Evolutionary conservation across 2,888 invertebrate species (phyloP), one percentile per base, ranked within the genome.

Genomic region (Hedychridium roseum): DNA sequence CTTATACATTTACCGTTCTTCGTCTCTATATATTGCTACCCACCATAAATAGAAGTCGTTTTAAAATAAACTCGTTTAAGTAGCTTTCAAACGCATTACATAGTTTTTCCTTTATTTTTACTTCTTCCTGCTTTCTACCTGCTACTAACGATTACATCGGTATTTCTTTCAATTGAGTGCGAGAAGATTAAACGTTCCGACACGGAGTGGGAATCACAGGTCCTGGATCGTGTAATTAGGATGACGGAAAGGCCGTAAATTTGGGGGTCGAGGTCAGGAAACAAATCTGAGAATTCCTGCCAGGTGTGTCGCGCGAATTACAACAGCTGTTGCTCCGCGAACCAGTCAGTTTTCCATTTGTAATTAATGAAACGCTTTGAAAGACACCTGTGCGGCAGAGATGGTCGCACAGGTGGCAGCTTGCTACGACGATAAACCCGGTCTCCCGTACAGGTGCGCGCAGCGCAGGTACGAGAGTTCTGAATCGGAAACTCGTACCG

Each of bases 361-460:
- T 70, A 71, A 71, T 71, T 71, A 71, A 71, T 68, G 71, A 69
- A 71, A 70, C 54, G 61, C 63, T 64, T 62, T 57, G 58, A 64
- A 61, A 64, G 69, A 72, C 72, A 72, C 72, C 72, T 72, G 72
- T 71, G 67, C 65, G 66, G 64, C 48, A n/a, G 27, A n/a, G 30
- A 6, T 5, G 36, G 37, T 9, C 51, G 60, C 64, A 71, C 70
- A 70, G 70, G 70, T 70, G 71, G 67, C 67, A 46, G 35, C 47
- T 38, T 48, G 45, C 51, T 58, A 54, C 56, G 53, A 56, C 60
- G 60, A 60, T 63, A 63, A 63, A 64, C 45, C 63, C 34, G 48
- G 53, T 54, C 58, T 16, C n/a, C 28, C 51, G 64, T 60, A 63
- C 63, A 64, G 63, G 63, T 63, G 63, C 50, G 50, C 64, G 40